Evolutionary conservation across 2,797 vertebrate genomes (phyloP).

Genomic region (Columba guinea): DNA sequence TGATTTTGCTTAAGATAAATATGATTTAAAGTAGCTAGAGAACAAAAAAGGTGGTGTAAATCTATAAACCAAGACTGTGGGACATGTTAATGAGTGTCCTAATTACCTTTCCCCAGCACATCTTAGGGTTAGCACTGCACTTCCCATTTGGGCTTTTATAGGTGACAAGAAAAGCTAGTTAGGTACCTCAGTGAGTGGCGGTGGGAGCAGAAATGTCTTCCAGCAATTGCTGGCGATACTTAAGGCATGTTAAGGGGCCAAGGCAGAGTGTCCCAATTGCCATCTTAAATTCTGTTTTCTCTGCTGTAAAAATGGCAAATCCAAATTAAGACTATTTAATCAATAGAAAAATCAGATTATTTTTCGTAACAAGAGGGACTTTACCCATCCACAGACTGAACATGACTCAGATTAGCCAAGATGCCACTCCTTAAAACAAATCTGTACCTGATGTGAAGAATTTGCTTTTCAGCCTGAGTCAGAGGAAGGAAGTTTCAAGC

Average conservation of each 20-base stretch:
- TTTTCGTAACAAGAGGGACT: not conserved
- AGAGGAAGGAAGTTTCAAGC: conserved; percentile 5
- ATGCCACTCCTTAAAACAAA: conserved; percentile 28
- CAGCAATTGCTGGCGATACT: not conserved
- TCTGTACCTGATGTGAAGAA: not conserved
- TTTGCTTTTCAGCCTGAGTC: conserved; percentile 20
- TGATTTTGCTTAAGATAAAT: not conserved
- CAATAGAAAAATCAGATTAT: not conserved
- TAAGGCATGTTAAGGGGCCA: not conserved
- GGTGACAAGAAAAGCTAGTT: not conserved
- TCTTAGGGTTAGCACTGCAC: not conserved
- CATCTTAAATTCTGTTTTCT: not conserved
- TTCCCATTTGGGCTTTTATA: not conserved
- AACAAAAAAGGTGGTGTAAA: not conserved
- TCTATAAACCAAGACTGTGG: not conserved
- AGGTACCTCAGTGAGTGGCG: fast-evolving
- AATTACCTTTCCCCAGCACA: not conserved
- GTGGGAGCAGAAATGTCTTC: not conserved
- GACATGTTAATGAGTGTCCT: not conserved
- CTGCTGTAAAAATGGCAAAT: not conserved
- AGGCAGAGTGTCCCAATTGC: not conserved
- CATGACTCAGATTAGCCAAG: conserved; percentile 26
- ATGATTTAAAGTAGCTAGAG: not conserved
- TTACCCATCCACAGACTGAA: not conserved
- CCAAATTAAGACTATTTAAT: not conserved